Conservation (phyloP, 2,113 vertebrate species). For the Aramus guarauna region DNA sequence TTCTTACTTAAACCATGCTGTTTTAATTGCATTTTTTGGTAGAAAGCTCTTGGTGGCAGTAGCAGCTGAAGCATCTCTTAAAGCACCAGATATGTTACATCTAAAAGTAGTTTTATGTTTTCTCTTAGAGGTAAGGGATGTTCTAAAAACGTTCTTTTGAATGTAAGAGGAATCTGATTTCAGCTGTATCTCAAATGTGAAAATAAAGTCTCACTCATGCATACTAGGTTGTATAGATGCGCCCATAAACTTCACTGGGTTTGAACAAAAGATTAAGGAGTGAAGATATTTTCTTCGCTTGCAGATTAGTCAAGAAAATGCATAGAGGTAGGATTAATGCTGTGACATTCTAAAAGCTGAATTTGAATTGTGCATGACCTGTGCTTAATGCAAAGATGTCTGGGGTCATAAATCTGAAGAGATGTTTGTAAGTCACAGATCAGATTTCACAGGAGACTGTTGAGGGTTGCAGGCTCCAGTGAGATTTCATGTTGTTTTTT, state of each 20-base stretch:
- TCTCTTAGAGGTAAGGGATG: not conserved
- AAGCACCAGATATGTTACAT: constrained; percentile 42
- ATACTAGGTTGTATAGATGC: not conserved
- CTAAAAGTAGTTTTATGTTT: not conserved
- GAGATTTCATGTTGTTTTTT: not conserved
- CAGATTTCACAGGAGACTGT: not conserved
- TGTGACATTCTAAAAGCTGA: not conserved
- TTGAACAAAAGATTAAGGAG: not conserved
- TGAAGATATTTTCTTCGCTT: not conserved
- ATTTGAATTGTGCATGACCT: rapidly evolving
- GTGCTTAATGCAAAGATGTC: not conserved
- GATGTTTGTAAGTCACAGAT: not conserved
- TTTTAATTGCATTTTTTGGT: constrained; percentile 53
- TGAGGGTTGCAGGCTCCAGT: not conserved
- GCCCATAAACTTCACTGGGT: not conserved
- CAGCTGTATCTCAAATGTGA: not conserved
- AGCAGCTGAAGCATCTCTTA: constrained; percentile 64
- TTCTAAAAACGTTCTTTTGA: not conserved
- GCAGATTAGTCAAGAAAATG: not conserved
- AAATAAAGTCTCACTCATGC: not conserved
- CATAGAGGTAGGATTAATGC: not conserved
- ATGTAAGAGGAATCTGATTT: not conserved
- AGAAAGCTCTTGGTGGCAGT: constrained; percentile 63
- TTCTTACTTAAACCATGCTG: constrained; percentile 38
- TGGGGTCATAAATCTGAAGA: not conserved